Conservation (phyloP, 2,888 invertebrate species). For the Orthonychiurus folsomi region DNA sequence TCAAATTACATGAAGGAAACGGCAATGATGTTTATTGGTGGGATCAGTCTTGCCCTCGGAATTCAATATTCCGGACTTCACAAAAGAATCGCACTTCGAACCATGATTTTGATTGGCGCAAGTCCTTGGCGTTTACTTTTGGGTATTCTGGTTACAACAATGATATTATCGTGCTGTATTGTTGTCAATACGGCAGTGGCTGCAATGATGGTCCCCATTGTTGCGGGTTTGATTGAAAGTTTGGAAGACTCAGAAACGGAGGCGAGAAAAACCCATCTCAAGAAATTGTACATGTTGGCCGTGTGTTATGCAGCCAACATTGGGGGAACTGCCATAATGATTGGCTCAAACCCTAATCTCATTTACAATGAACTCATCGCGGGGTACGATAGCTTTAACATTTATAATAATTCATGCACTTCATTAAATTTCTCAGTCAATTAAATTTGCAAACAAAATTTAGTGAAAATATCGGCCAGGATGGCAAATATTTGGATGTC, state of each 20-base stretch:
- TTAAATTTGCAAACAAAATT: too few relatives aligned
- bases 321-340: slow-evolving; percentile 26
- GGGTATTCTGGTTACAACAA: slow-evolving; percentile 46
- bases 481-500: slow-evolving; percentile 33
- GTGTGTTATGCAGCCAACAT: slow-evolving; percentile 32
- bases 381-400: slow-evolving; percentile 14
- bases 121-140: slow-evolving; percentile 41
- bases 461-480: slow-evolving; percentile 29
- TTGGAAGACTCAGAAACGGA: slow-evolving; percentile 54
- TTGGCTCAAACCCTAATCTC: slow-evolving; percentile 20
- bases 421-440: too few relatives aligned
- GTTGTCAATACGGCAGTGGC: slow-evolving; percentile 45
- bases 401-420: too few relatives aligned
- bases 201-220: slow-evolving; percentile 78
- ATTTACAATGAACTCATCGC: slow-evolving; percentile 20
- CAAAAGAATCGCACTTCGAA: slow-evolving; percentile 47
- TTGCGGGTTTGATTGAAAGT: slow-evolving; percentile 72
- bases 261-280: not conserved
- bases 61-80: slow-evolving; percentile 49
- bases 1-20: slow-evolving; percentile 38
- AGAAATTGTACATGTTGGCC: slow-evolving; percentile 20
- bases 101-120: slow-evolving; percentile 41
- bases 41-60: slow-evolving; percentile 48
- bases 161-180: slow-evolving; percentile 56
- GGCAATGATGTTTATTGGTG: slow-evolving; percentile 43